Base-by-base conservation (phyloP, 2,113 vertebrate genomes). In the Rana temporaria region DNA sequence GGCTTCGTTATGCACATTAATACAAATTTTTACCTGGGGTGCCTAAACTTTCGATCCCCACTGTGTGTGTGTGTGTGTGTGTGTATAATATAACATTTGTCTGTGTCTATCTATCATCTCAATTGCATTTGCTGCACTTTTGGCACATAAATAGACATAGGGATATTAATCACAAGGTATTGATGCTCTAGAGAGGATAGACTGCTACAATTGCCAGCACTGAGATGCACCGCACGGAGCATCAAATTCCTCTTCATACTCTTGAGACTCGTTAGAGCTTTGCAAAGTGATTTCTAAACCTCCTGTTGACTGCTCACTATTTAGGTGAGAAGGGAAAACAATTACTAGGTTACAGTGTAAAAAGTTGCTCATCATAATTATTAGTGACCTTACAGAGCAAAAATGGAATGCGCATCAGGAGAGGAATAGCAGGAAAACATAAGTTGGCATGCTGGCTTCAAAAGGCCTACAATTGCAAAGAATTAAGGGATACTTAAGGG, bases 251-350 rank as follows among this genome's bases (percentile, higher is more conserved):
- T 75, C 12, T 34, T 74, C 71, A 38, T 26, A 59, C 71, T 38
- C 71, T 60, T 48, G 72, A 62, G 72, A 42, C 72, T 75, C 20
- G 57, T 75, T 75, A 75, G 57, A 60, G 32, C 19, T 17, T 60
- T 75, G 72, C 72, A 75, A 75, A 75, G 72, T 34, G 72, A 75
- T 75, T 75, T 75, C 72, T 62, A 22, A 75, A 32, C 32, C 72
- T 62, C 32, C 19, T 75, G 32, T 62, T 57, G 30, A 34, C 52
- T 73, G 56, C 53, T 4, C 24, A 56, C 48, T 57, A 24, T 57
- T 73, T 73, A 73, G 52, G 30, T 57, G 26, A 53, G 56, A 57
- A 24, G 55, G 19, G 52, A 72, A 72, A 55, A 30, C 52, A 72
- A 72, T 72, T 72, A 72, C 69, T 19, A 6, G 14, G 20, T 24